Evolutionary conservation across 2,797 vertebrate genomes (phyloP).

Genomic region (Cyprinella venusta): DNA sequence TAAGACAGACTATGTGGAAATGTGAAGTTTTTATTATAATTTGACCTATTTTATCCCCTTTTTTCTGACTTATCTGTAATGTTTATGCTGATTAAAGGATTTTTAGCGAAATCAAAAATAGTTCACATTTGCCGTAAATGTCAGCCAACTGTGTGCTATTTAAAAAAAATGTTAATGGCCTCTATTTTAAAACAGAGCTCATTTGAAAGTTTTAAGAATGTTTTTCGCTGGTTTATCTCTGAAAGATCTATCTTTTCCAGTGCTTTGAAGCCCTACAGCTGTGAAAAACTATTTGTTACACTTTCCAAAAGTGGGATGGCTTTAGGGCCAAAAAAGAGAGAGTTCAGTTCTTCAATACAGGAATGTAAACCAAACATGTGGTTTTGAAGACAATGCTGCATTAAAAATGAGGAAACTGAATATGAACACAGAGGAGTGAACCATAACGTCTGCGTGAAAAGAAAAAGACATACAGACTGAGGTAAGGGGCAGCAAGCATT

Average conservation of each 20-base stretch:
- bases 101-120: conserved; percentile 24
- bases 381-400: conserved; percentile 16
- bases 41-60: neutral
- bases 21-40: neutral
- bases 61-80: neutral
- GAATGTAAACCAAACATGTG: conserved; percentile 40
- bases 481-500: neutral
- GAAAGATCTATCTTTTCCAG: conserved; percentile 38
- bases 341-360: conserved; percentile 29
- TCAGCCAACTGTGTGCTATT: conserved; percentile 36
- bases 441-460: neutral
- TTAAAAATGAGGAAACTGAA: conserved; percentile 14
- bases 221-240: conserved; percentile 44
- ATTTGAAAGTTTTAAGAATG: conserved; percentile 29
- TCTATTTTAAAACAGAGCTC: conserved; percentile 28
- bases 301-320: conserved; percentile 38
- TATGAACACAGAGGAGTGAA: neutral
- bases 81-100: conserved; percentile 5
- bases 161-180: conserved; percentile 19
- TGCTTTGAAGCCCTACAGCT: conserved; percentile 44
- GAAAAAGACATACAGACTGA: neutral
- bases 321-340: conserved; percentile 11
- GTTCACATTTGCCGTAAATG: conserved; percentile 19
- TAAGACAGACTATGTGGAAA: neutral
- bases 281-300: conserved; percentile 46